Evolutionary conservation across 2,113 vertebrate species (phyloP), one percentile per base, ranked within the genome.

Genomic region (Melanotaenia duboulayi): DNA sequence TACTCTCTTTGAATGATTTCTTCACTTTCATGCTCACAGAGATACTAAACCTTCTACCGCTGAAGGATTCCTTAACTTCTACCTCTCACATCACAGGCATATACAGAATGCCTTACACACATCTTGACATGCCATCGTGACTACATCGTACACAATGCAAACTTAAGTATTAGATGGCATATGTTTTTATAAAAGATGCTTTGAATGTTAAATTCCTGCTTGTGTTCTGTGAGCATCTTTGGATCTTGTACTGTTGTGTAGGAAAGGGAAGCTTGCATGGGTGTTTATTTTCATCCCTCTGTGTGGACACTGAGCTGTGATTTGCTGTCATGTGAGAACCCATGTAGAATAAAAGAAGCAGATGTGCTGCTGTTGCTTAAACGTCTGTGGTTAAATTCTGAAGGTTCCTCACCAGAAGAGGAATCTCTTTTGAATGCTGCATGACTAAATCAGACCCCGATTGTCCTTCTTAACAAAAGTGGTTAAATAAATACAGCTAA

Each of bases 351-450:
- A 49, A 85, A 71, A 85, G 71, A 62, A 64, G 66, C 79, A 66
- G 55, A 71, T 62, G 40, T 74, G 76, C 58, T 67, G 32, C 73
- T 78, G 63, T 61, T 65, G 74, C 63, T 25, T 61, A 79, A 82
- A 81, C 71, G 79, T 83, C 79, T 88, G 81, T 22, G 64, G 80
- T 84, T 80, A 68, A 63, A 50, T 75, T 88, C 76, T 81, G 74
- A 65, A 82, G 60, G 72, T 81, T 85, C 65, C 66, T 82, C 42
- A 74, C 82, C 69, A 84, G 80, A 85, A 37, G 14, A 73, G 78
- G 76, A 89, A 87, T 87, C 63, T 88, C 48, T 71, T n/a, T n/a
- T 82, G 80, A 88, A 91, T 87, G 87, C 57, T 49, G 37, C 71
- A 51, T 85, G 67, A 83, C 64, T 78, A 75, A 79, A 83, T 83